Evolutionary conservation across 1,140 invertebrate genomes (phyloP).

Genomic region (Hydropsyche tenuis): DNA sequence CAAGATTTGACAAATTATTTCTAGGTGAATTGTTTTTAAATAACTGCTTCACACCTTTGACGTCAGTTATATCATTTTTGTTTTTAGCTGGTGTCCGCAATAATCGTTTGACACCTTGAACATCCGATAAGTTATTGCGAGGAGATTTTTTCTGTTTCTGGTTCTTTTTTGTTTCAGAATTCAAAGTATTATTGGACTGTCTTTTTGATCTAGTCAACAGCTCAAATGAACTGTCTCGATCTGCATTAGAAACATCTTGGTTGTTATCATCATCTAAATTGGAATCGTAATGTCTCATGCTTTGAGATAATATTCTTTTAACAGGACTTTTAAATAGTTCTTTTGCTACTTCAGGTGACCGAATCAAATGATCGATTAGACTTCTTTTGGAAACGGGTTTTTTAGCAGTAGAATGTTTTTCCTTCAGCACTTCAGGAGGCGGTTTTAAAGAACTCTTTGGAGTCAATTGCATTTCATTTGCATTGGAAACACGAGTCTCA

Average conservation of each 20-base stretch:
- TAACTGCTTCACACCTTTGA: conserved; percentile 31
- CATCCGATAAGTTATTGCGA: conserved; percentile 51
- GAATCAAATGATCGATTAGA: conserved; percentile 58
- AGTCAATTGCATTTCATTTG: conserved; percentile 51
- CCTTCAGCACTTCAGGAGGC: conserved; percentile 57
- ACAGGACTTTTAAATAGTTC: conserved; percentile 60
- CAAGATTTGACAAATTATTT: conserved; percentile 57
- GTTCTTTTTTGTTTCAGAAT: neutral
- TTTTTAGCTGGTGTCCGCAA: conserved; percentile 48
- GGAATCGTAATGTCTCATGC: conserved; percentile 53
- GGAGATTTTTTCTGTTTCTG: conserved; percentile 41
- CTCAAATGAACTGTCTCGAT: conserved; percentile 51
- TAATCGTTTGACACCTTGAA: conserved; percentile 44
- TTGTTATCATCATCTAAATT: conserved; percentile 37
- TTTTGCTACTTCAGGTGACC: conserved; percentile 57
- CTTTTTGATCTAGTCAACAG: conserved; percentile 49
- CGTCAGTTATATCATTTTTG: conserved; percentile 50
- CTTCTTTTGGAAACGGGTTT: conserved; percentile 57
- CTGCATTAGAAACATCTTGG: conserved; percentile 35
- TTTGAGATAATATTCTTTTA: conserved; percentile 59
- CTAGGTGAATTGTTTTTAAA: conserved; percentile 51
- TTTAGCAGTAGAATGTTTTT: conserved; percentile 61
- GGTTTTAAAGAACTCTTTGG: conserved; percentile 56
- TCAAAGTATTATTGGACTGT: conserved; percentile 1
- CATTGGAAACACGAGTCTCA: conserved; percentile 44